Conservation (phyloP, 1,140 invertebrate species). For the Zaprionus africanus region DNA sequence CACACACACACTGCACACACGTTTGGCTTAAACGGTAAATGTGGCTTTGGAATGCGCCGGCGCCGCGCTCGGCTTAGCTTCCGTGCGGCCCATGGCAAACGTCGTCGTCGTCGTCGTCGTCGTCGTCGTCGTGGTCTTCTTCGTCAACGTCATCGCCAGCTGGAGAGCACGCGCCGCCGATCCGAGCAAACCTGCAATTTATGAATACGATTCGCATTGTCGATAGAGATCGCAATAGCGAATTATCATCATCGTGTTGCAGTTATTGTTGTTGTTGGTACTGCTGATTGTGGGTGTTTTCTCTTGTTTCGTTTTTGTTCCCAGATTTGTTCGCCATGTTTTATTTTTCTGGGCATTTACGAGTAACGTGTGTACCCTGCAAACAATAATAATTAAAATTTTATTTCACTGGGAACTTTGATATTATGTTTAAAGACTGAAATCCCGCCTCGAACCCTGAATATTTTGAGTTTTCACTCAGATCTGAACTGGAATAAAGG, state of each 20-base stretch:
- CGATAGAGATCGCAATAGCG: slow-evolving; percentile 9
- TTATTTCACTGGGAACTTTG: not conserved
- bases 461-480: not conserved
- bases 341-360: not conserved
- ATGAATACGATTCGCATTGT: slow-evolving; percentile 26
- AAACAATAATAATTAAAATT: slow-evolving; percentile 1
- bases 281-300: slow-evolving; percentile 43
- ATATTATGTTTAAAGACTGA: not conserved
- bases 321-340: slow-evolving; percentile 17
- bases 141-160: slow-evolving; percentile 4
- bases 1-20: not conserved
- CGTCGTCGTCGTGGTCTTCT: slow-evolving; percentile 4
- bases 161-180: slow-evolving; percentile 14
- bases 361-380: slow-evolving; percentile 7
- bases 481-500: not conserved
- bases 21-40: slow-evolving; percentile 15
- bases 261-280: not conserved
- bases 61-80: slow-evolving; percentile 56
- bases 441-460: not conserved
- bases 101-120: slow-evolving; percentile 8
- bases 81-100: slow-evolving; percentile 45
- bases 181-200: slow-evolving; percentile 64
- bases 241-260: slow-evolving; percentile 16
- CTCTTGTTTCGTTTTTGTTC: slow-evolving; percentile 27
- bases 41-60: slow-evolving; percentile 51